Percentiles rank a stretch among this genome's conserved stretches.
These are phyloP conservation scores for Sebastes elongatus DNA, from an alignment of 2,797 vertebrate genomes.

Conservation along the genomic window DNA sequence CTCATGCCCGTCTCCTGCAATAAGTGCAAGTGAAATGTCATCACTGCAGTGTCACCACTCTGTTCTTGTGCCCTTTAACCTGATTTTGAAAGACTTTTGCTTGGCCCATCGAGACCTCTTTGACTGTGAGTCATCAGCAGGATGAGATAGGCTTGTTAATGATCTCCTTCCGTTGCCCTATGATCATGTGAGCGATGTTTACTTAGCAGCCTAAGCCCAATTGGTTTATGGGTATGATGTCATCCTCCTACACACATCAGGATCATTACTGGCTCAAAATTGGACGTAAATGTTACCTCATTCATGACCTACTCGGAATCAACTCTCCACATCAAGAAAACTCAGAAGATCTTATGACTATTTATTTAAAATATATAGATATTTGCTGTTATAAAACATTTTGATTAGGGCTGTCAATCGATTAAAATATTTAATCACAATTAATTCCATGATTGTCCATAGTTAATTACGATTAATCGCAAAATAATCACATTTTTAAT, in stretches of 20 bases:
- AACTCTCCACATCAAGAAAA: background rate
- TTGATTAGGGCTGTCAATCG: too few species aligned
- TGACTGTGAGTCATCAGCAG: conserved; percentile 40
- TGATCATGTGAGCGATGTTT: conserved; percentile 58
- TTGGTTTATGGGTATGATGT: conserved; percentile 42
- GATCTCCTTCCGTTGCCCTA: conserved; percentile 6
- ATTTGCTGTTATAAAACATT: too few species aligned
- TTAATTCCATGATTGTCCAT: too few species aligned
- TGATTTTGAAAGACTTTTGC: conserved; percentile 57
- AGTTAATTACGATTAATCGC: too few species aligned
- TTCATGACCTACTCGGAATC: background rate
- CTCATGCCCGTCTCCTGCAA: conserved; percentile 3
- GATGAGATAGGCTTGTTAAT: conserved; percentile 49
- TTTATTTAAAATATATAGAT: too few species aligned
- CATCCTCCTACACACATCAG: conserved; percentile 8
- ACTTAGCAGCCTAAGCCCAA: conserved; percentile 36
- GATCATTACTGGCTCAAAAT: background rate
- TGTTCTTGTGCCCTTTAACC: conserved; percentile 54
- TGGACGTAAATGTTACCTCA: background rate
- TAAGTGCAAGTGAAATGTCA: conserved; percentile 4
- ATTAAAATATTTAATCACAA: too few species aligned
- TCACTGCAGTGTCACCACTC: conserved; percentile 2
- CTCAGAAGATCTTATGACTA: background rate
- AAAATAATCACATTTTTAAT: too few species aligned
- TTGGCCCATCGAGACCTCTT: background rate